Percentiles rank a stretch among this genome's conserved stretches.
Evolutionary conservation across 1,140 invertebrate species (phyloP).

Genomic region (Platyscapa corneri): DNA sequence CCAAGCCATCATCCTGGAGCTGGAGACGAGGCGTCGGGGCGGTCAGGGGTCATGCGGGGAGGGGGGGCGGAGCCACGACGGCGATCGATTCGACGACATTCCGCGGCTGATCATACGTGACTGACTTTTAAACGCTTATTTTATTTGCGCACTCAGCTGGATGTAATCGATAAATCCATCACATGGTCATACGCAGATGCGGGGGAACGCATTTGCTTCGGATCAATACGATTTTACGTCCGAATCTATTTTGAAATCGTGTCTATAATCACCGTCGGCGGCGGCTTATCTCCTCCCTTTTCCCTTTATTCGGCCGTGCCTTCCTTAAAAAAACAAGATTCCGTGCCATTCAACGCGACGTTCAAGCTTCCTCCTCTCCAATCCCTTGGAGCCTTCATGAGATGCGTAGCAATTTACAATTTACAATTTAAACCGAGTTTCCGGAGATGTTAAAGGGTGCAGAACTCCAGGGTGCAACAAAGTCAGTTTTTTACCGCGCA

Average conservation of each 20-base stretch:
- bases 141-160: background rate
- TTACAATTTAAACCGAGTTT: background rate
- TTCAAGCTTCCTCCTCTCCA: background rate
- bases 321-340: too few species aligned
- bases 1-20: background rate
- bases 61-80: too few species aligned
- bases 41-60: background rate
- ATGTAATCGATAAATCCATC: conserved; percentile 16
- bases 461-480: background rate
- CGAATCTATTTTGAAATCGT: background rate
- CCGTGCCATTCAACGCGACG: too few species aligned
- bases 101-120: background rate
- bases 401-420: background rate
- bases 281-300: too few species aligned
- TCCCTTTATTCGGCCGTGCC: background rate
- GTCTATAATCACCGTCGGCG: background rate
- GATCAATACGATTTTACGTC: conserved; percentile 12
- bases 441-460: background rate
- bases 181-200: background rate
- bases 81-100: conserved; percentile 6
- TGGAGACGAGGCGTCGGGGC: too few species aligned
- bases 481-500: background rate
- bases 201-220: background rate
- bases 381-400: background rate
- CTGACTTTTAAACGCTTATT: conserved; percentile 16